Conservation (phyloP, 2,888 invertebrate genomes). For the Dryococelus australis region DNA sequence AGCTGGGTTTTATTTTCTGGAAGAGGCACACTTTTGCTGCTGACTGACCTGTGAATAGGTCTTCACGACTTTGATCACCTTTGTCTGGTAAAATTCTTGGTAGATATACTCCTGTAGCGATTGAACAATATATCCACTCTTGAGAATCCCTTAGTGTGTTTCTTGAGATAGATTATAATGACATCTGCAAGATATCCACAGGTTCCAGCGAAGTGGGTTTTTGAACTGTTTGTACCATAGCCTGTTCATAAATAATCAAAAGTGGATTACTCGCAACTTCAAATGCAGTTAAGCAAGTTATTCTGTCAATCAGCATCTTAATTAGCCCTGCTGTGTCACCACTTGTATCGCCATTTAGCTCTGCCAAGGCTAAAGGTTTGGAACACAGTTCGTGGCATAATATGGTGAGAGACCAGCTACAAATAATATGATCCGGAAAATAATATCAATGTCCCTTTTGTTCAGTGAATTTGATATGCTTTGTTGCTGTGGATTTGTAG, state of each 20-base stretch:
- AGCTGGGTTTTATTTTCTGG: neutral
- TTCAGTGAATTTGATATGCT: neutral
- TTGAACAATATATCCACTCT: constrained; percentile 19
- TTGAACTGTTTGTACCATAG: neutral
- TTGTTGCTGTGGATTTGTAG: neutral
- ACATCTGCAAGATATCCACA: neutral
- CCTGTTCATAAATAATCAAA: no score
- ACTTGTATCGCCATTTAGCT: neutral
- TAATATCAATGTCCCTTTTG: neutral
- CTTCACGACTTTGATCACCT: neutral
- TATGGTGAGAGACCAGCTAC: neutral
- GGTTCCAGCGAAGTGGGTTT: no score
- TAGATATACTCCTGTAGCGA: neutral
- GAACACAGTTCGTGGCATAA: neutral
- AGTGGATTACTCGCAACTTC: neutral
- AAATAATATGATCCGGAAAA: neutral
- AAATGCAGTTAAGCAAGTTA: neutral
- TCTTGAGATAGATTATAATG: neutral
- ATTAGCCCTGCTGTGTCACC: neutral
- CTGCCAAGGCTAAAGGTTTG: neutral
- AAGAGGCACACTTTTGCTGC: neutral
- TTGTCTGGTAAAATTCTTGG: neutral
- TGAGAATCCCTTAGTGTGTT: neutral
- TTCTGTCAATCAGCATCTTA: neutral
- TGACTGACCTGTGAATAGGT: neutral